Evolutionary conservation across 2,888 invertebrate species (phyloP).

Genomic region (Callyntrura guangdongensis): DNA sequence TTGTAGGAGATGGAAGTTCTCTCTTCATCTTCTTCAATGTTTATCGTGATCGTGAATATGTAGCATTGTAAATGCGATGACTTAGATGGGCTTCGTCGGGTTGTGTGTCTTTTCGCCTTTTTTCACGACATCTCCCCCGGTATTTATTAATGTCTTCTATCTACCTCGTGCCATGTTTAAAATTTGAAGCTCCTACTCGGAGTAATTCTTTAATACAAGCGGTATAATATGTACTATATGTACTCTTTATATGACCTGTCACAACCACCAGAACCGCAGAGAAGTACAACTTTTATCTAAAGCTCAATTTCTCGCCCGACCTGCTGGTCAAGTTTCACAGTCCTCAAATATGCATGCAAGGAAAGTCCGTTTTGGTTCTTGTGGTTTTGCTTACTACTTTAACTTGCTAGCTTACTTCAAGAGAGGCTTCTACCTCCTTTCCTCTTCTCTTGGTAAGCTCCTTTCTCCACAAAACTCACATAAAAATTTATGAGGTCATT

Average conservation of each 20-base stretch:
- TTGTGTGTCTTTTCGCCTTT: slow-evolving; percentile 40
- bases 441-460: slow-evolving; percentile 71
- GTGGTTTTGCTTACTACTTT: slow-evolving; percentile 63
- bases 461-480: slow-evolving; percentile 82
- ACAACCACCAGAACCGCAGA: slow-evolving; percentile 14
- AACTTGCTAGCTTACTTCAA: slow-evolving; percentile 63
- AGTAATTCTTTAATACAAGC: background rate
- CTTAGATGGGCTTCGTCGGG: slow-evolving; percentile 50
- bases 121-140: slow-evolving; percentile 53
- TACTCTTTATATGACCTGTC: background rate
- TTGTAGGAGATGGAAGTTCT: background rate
- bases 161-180: slow-evolving; percentile 50
- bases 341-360: slow-evolving; percentile 64
- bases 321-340: slow-evolving; percentile 54
- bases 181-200: slow-evolving; percentile 37
- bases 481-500: slow-evolving; percentile 85
- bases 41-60: slow-evolving; percentile 75
- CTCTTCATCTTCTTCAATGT: slow-evolving; percentile 64
- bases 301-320: background rate
- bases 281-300: slow-evolving; percentile 11
- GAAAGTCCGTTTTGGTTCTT: slow-evolving; percentile 40
- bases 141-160: slow-evolving; percentile 70
- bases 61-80: slow-evolving; percentile 71
- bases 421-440: slow-evolving; percentile 50
- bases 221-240: too few relatives aligned